phyloP scores from a whole-genome alignment of 53 echinoderm and acorn worm species.

The Antedon mediterranea region DNA sequence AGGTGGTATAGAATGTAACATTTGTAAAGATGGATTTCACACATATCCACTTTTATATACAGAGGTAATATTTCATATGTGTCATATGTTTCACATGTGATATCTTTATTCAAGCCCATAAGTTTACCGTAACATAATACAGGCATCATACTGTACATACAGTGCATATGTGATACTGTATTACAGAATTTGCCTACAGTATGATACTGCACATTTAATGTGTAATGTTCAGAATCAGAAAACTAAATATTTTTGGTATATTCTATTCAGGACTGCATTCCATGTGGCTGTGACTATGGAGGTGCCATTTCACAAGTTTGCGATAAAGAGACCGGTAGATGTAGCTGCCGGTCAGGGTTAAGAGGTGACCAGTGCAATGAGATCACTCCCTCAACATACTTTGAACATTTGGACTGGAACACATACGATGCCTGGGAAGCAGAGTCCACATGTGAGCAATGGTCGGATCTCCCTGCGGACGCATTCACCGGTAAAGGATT shows the following conservation, averaged over 20 bases:
- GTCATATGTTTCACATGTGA: no score
- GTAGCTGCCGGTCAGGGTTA: slow-evolving; percentile 47
- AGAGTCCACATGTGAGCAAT: slow-evolving; percentile 23
- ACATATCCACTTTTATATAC: slow-evolving; percentile 37
- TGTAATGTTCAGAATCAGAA: no score
- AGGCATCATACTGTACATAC: no score
- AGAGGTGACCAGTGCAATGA: slow-evolving; percentile 35
- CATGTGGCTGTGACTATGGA: slow-evolving; percentile 76
- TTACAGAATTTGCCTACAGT: no score
- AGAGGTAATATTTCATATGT: slow-evolving; percentile 19
- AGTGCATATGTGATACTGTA: no score
- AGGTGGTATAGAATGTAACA: slow-evolving; percentile 36
- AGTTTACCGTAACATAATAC: no score
- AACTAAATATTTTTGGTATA: no score
- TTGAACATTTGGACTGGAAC: slow-evolving; percentile 37
- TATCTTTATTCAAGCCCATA: no score
- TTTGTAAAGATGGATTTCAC: slow-evolving; percentile 63
- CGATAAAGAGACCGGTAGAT: slow-evolving; percentile 70
- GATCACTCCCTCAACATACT: slow-evolving; percentile 29
- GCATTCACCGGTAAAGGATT: slow-evolving; percentile 61
- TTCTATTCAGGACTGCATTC: slow-evolving; percentile 60
- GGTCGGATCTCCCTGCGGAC: slow-evolving; percentile 28
- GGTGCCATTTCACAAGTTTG: slow-evolving; percentile 53
- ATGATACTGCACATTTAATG: no score
- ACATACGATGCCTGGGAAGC: slow-evolving; percentile 88